Base-by-base conservation (phyloP, 2,888 invertebrate species). In the Leptinotarsa juncta region DNA sequence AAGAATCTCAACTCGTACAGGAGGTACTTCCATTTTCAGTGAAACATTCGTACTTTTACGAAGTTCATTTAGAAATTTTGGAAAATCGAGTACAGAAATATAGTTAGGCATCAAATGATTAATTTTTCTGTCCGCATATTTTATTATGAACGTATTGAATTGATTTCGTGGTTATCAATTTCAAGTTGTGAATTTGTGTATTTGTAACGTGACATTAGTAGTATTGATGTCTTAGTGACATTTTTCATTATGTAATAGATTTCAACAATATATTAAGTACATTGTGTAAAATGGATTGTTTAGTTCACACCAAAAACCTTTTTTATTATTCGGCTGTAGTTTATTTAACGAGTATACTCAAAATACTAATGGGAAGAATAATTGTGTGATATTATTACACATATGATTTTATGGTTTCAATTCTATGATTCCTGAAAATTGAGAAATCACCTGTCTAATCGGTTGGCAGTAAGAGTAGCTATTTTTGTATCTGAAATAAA, bases 41-140 rank as follows among this genome's bases (percentile, higher is more conserved):
- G 51, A 51, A 51, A 51, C 51, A 51, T 57, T 57, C 57, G 57
- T 57, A 57, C 4, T 12, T 23, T 23, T 57, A 57, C 57, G 57
- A 57, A 57, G 23, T 57, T 57, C 57, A 23, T 57, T 57, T 14
- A 23, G 14, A 18, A 23, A 20, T 15, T 16, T 57, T 57, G 57
- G 53, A 53, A 53, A 53, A 53, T 53, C 18, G 18, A 53, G 53
- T 53, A 18, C 53, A 18, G 53, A 53, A 12, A 53, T 10, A n/a
- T 53, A 53, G 12, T 53, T 20, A 23, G 23, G 23, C 14, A 15
- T 23, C 57, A 23, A 4, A 2, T 57, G 20, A 23, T 1, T 23
- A 57, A 23, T 23, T 57, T 57, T 57, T 57, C 14, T 57, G 5
- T 4, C 20, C 57, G 26, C 14, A 23, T 20, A 57, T 20, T 57